Conservation (phyloP, 2,888 invertebrate genomes). For the Acleris emargana region DNA sequence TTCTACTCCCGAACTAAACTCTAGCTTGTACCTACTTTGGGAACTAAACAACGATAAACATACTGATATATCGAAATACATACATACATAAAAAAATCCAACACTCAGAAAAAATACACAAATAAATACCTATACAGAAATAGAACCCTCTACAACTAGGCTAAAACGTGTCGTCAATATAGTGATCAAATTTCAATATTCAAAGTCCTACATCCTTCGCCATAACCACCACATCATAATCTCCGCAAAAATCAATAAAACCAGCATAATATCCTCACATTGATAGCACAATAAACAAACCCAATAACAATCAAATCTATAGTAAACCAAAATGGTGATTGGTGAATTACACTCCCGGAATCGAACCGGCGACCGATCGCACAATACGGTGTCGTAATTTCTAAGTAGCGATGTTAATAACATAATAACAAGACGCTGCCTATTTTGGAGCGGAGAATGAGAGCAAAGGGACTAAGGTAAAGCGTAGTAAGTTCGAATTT, state of each 20-base stretch:
- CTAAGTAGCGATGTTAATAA: conserved; percentile 35
- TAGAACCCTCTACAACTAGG: no score
- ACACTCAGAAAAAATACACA: no score
- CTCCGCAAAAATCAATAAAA: background rate
- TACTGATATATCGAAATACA: no score
- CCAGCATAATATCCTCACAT: background rate
- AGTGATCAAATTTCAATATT: background rate
- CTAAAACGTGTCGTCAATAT: background rate
- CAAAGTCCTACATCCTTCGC: no score
- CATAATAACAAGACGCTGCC: conserved; percentile 35
- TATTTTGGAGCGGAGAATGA: conserved; percentile 28
- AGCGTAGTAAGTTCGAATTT: conserved; percentile 8
- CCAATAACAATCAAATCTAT: conserved; percentile 12
- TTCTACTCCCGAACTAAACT: no score
- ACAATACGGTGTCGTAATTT: conserved; percentile 35
- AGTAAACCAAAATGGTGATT: conserved; percentile 13
- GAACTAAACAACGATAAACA: no score
- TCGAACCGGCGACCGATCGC: conserved; percentile 23
- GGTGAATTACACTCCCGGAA: conserved; percentile 21
- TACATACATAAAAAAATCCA: no score
- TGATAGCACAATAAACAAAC: background rate
- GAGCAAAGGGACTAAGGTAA: background rate
- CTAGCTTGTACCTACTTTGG: no score
- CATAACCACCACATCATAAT: no score
- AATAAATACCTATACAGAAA: no score